Evolutionary conservation across 2,888 invertebrate genomes (phyloP).

Genomic region (Napeogenes inachia): DNA sequence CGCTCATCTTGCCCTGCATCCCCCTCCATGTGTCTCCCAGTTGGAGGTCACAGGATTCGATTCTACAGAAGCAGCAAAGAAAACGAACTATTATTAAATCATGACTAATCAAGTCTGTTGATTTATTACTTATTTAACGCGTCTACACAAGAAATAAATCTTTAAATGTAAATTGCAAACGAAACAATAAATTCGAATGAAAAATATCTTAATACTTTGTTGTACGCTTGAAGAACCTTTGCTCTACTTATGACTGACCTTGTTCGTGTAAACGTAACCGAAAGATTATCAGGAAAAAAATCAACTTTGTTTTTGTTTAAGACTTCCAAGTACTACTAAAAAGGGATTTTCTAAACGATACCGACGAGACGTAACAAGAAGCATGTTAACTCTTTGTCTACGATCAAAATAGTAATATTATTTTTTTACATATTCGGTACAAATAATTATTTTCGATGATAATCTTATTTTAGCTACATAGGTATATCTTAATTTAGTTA

Average conservation of each 20-base stretch:
- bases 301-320: not conserved
- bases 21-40: constrained; percentile 84
- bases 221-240: constrained; percentile 6
- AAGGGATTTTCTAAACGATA: not conserved
- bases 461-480: no score
- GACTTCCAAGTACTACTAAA: constrained; percentile 2
- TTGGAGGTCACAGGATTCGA: constrained; percentile 93
- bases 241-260: constrained; percentile 5
- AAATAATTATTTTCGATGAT: no score
- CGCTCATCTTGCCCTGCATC: constrained; percentile 91
- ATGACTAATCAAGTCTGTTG: constrained; percentile 19
- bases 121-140: not conserved
- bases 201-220: constrained; percentile 4
- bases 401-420: not conserved
- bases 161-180: not conserved
- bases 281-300: constrained; percentile 5
- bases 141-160: not conserved
- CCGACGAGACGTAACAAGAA: not conserved
- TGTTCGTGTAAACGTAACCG: constrained; percentile 5
- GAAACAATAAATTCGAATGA: constrained; percentile 1
- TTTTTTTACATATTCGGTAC: no score
- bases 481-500: not conserved
- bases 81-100: constrained; percentile 61
- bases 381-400: not conserved
- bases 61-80: constrained; percentile 81